Evolutionary conservation across 2,888 invertebrate species (phyloP), one percentile per base, ranked within the genome.

Genomic region (Chrysolina haemoptera): DNA sequence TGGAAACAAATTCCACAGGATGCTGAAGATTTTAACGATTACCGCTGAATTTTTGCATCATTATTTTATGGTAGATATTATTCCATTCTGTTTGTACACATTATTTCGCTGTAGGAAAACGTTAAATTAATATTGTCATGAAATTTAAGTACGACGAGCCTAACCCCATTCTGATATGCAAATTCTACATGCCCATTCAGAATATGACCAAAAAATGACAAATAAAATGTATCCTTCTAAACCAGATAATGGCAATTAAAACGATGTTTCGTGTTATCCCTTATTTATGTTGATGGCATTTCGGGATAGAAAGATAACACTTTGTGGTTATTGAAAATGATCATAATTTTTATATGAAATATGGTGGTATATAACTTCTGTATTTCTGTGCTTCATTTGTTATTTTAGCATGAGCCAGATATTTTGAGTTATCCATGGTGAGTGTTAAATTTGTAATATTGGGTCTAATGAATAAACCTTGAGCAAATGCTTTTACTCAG

Each of bases 151-250:
- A 46, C 46, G 46, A 22, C 65, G 27, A 65, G 41, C 12, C 27
- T 11, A 46, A 48, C 27, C 27, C n/a, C n/a, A 22, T 9, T n/a
- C 46, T 48, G 68, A 65, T 68, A 73, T 73, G 73, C 68, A 73
- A 73, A 73, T 73, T 73, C 53, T 59, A 69, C 48, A 70, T 41
- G 22, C 62, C 65, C 46, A 22, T 46, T 65, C 16, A 41, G 65
- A 16, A 46, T 40, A 66, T 69, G 69, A 63, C 71, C 68, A 40
- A 62, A 75, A 71, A 75, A 71, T 75, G 70, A 64, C 62, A 71
- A 68, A 75, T 64, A 69, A 71, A 75, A 72, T 72, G 70, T 46
- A 65, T 46, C 53, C 67, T 50, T 68, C 75, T 64, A 70, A 70
- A 69, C 53, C 71, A 69, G 70, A 69, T 75, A 71, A 16, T 10